phyloP scores from a whole-genome alignment of 2,113 vertebrate genomes.

The Gobiocypris rarus region DNA sequence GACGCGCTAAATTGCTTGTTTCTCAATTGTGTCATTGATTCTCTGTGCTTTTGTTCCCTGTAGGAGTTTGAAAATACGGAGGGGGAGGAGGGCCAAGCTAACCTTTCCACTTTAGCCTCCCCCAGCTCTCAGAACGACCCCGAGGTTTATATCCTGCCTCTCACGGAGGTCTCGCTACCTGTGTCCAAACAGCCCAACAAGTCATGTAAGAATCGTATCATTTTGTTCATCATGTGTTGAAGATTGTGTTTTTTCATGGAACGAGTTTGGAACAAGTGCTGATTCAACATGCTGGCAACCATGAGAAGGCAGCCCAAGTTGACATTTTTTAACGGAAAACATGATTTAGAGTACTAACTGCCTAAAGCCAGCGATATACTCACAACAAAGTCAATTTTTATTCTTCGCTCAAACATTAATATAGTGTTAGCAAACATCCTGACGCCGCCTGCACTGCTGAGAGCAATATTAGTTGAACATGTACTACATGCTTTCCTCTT shows the following conservation, averaged over 20 bases:
- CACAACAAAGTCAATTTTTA: too few relatives aligned
- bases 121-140: constrained; percentile 86
- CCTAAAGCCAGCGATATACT: not conserved
- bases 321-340: not conserved
- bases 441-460: too few relatives aligned
- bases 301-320: not conserved
- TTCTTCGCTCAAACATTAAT: too few relatives aligned
- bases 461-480: too few relatives aligned
- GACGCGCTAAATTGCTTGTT: constrained; percentile 52
- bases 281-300: not conserved
- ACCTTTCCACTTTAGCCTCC: constrained; percentile 85
- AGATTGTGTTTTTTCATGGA: not conserved
- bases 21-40: constrained; percentile 41
- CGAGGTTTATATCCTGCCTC: constrained; percentile 94
- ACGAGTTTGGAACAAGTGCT: not conserved
- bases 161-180: constrained; percentile 92
- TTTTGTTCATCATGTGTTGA: not conserved
- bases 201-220: constrained; percentile 83
- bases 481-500: too few relatives aligned
- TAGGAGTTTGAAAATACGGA: constrained; percentile 96
- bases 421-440: too few relatives aligned
- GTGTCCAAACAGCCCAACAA: constrained; percentile 93
- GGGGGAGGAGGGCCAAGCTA: constrained; percentile 86
- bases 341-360: not conserved
- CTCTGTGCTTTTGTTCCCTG: constrained; percentile 50